Percentiles rank a stretch among this genome's conserved stretches.
phyloP scores from a whole-genome alignment of 2,888 invertebrate species.

The Tribolium freemani region DNA sequence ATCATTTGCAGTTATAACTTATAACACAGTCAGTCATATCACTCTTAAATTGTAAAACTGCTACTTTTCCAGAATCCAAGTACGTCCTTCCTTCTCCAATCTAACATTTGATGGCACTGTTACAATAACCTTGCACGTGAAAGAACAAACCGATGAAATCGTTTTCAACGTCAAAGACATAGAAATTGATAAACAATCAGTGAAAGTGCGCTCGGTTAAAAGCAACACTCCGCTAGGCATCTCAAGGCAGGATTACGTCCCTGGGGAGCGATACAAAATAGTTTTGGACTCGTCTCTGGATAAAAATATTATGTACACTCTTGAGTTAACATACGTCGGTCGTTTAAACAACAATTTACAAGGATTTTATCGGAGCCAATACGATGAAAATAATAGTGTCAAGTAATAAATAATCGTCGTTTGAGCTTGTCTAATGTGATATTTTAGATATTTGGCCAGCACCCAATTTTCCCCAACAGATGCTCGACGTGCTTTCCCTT shows the following conservation, averaged over 20 bases:
- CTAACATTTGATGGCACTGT: constrained; percentile 68
- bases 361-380: constrained; percentile 73
- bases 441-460: constrained; percentile 78
- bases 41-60: too few species aligned
- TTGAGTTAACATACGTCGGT: constrained; percentile 71
- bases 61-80: constrained; percentile 59
- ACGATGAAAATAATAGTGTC: constrained; percentile 58
- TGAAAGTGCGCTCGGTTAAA: constrained; percentile 54
- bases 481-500: constrained; percentile 87
- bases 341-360: constrained; percentile 71
- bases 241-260: constrained; percentile 57
- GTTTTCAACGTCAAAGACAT: constrained; percentile 68
- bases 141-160: constrained; percentile 66
- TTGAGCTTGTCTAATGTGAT: constrained; percentile 6
- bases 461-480: constrained; percentile 87
- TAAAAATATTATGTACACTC: constrained; percentile 64
- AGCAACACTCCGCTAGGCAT: constrained; percentile 63
- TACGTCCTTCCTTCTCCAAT: constrained; percentile 67
- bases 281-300: constrained; percentile 62
- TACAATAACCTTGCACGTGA: constrained; percentile 65
- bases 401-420: constrained; percentile 29
- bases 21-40: too few species aligned
- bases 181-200: constrained; percentile 63
- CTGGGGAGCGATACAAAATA: constrained; percentile 65
- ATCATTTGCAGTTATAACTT: too few species aligned